Evolutionary conservation across 2,888 invertebrate species (phyloP), one percentile per base, ranked within the genome.

Genomic region (Dicranocentrus wangi): DNA sequence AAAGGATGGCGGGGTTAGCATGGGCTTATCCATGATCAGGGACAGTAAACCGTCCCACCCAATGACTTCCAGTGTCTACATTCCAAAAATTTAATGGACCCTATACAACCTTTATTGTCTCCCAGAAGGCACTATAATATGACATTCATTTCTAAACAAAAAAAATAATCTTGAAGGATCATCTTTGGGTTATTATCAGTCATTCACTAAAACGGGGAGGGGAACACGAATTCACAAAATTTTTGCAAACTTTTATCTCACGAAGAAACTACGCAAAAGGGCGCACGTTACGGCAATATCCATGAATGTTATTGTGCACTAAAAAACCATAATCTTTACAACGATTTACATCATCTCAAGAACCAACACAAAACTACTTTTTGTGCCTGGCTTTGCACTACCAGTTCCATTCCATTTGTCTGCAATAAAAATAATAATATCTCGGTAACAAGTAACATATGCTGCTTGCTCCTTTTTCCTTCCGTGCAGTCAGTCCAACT

Each of bases 21-120:
- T 85, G 39, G 80, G 66, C 42, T n/a, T n/a, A n/a, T 83, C 83
- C 25, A 85, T 86, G 23, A 77, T 86, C 55, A 86, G 85, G 61
- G 86, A 86, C 28, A 61, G 83, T 8, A 84, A 85, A 53, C 55
- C 83, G 10, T 70, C 73, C 15, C 63, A 77, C 32, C 65, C 83
- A 3, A 85, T 86, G 84, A 81, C 84, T 10, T 78, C 85, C 3
- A 86, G 86, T 51, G 84, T 87, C 13, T 87, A 87, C 80, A 87
- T 87, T 73, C 87, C 87, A 5, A 86, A 86, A 83, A 84, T 86
- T 51, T 86, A n/a, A 51, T n/a, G 51, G 13, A 39, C 7, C 39
- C 17, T 3, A 51, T 13, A 39, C 13, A 39, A 8, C 13, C 13
- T 39, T 39, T 13, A 5, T 13, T 13, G 13, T 39, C 39, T 39